Conservation (phyloP, 2,888 invertebrate species). For the Pristionchus entomophagus region DNA sequence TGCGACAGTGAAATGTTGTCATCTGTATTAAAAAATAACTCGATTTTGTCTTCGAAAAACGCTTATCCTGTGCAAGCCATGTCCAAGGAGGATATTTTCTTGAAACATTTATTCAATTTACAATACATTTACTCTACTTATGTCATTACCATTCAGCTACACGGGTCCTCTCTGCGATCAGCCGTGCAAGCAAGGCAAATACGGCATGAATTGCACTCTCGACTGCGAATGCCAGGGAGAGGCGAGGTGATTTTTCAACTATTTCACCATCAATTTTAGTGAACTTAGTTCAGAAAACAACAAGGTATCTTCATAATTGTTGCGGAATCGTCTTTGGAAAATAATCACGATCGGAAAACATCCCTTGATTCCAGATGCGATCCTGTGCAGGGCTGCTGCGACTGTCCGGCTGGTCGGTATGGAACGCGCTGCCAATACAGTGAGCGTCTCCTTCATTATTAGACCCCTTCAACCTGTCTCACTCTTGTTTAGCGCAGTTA, state of each 20-base stretch:
- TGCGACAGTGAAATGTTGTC: too few species aligned
- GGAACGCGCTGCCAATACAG: constrained; percentile 69
- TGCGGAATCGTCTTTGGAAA: neutral
- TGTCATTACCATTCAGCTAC: constrained; percentile 49
- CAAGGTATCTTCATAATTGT: too few species aligned
- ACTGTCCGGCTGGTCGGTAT: constrained; percentile 69
- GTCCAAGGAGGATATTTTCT: too few species aligned
- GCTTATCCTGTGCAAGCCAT: too few species aligned
- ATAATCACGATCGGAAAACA: neutral
- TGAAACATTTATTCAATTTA: too few species aligned
- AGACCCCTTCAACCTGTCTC: too few species aligned
- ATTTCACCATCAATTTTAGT: too few species aligned
- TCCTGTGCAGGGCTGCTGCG: constrained; percentile 74
- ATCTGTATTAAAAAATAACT: too few species aligned
- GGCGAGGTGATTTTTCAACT: constrained; percentile 51
- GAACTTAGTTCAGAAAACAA: too few species aligned
- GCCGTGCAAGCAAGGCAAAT: constrained; percentile 83
- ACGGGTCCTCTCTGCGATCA: constrained; percentile 77
- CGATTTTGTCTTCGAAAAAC: too few species aligned
- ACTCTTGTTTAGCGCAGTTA: too few species aligned
- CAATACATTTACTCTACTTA: too few species aligned
- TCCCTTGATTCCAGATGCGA: constrained; percentile 65
- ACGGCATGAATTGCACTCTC: constrained; percentile 81
- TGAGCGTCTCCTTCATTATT: constrained; percentile 33
- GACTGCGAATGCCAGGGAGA: constrained; percentile 84